Conservation (phyloP, 1,140 invertebrate species). For the Dinothrombium tinctorium region DNA sequence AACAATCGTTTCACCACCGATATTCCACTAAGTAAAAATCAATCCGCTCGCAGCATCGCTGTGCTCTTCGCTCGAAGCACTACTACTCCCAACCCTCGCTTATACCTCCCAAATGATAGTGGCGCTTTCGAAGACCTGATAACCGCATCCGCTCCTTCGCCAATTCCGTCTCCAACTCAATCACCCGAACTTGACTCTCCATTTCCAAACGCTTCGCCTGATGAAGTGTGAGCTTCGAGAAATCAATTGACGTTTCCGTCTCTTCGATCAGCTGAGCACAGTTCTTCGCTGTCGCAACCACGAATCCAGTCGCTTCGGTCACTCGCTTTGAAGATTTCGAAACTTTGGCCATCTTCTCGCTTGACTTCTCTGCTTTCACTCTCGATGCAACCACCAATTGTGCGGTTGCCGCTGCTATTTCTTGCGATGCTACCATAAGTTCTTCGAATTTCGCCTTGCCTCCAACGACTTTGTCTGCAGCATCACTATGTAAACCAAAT, state of each 20-base stretch:
- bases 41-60: no score
- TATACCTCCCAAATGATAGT: constrained; percentile 34
- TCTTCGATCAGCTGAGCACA: constrained; percentile 66
- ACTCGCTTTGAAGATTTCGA: constrained; percentile 63
- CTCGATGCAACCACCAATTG: constrained; percentile 67
- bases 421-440: constrained; percentile 82
- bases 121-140: constrained; percentile 58
- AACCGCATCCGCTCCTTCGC: constrained; percentile 60
- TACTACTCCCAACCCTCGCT: no score
- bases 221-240: constrained; percentile 63
- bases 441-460: constrained; percentile 73
- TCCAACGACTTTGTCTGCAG: constrained; percentile 72
- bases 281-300: constrained; percentile 74
- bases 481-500: constrained; percentile 35
- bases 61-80: no score
- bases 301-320: constrained; percentile 61
- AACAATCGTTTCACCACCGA: no score
- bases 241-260: constrained; percentile 52
- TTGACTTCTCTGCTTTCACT: constrained; percentile 47
- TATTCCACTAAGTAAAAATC: no score
- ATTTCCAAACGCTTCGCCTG: constrained; percentile 85
- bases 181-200: constrained; percentile 61
- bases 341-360: constrained; percentile 45
- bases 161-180: constrained; percentile 73
- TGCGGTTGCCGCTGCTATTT: constrained; percentile 86